Evolutionary conservation across 1,140 invertebrate genomes (phyloP), one percentile per base, ranked within the genome.

Genomic region (Hestina assimilis): DNA sequence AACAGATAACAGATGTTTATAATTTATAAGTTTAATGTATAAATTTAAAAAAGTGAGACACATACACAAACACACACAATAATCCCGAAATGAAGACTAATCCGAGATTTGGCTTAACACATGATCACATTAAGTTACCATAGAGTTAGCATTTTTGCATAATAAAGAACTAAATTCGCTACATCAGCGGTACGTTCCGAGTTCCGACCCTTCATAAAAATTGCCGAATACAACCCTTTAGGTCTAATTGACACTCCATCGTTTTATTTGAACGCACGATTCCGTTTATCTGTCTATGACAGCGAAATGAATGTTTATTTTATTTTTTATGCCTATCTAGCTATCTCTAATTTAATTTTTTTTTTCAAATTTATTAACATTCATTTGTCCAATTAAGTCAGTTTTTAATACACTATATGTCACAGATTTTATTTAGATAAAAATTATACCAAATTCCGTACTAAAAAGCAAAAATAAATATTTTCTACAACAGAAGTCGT

Each of bases 151-250:
- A 72, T 78, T 79, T 75, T 72, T 73, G 48, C 52, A 65, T 69
- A 76, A 81, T 78, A 83, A 81, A 81, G 74, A 72, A 74, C 62
- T 69, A 69, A 73, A 72, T 64, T 58, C 50, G 76, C 71, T 19
- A 46, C 63, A 56, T 83, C 78, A 78, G 78, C 79, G 45, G 56
- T 55, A 51, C 66, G 56, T 53, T 62, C 52, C 62, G 42, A 56
- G 62, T 59, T 66, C 38, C 20, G 72, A 72, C 71, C 33, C 33
- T n/a, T 21, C 11, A 14, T 17, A 48, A 73, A 70, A 66, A 66
- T 57, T 31, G 31, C 45, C 55, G 23, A 53, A 57, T 42, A 33
- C 35, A 31, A 19, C 46, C 58, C 60, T 35, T 52, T 19, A 17
- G 50, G 59, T 31, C 42, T 43, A 60, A 76, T 78, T 68, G 69